These are phyloP conservation scores for Decapterus maruadsi DNA, from an alignment of 2,797 vertebrate species.

Conservation along the genomic window DNA sequence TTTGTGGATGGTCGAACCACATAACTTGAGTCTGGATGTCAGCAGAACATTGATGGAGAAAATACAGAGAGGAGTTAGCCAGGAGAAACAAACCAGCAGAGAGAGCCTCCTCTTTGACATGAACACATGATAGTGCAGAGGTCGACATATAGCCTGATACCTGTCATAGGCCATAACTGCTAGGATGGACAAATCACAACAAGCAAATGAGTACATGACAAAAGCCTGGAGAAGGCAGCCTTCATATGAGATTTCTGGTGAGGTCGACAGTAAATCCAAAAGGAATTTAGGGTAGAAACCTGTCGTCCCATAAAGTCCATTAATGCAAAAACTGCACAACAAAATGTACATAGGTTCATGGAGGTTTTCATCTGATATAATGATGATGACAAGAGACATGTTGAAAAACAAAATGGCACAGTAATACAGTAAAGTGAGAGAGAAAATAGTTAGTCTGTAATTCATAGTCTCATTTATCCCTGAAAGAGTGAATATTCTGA, in stretches of 20 bases:
- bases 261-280: slow-evolving; percentile 33
- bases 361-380: slow-evolving; percentile 54
- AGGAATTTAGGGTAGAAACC: slow-evolving; percentile 74
- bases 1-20: slow-evolving; percentile 35
- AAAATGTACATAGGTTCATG: slow-evolving; percentile 77
- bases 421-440: slow-evolving; percentile 54
- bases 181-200: slow-evolving; percentile 57
- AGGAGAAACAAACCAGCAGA: slow-evolving; percentile 57
- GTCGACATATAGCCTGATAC: slow-evolving; percentile 71
- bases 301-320: slow-evolving; percentile 55
- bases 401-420: slow-evolving; percentile 53
- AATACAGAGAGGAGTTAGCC: slow-evolving; percentile 42
- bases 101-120: slow-evolving; percentile 56
- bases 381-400: slow-evolving; percentile 37
- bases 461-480: slow-evolving; percentile 66
- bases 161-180: slow-evolving; percentile 73
- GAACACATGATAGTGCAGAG: slow-evolving; percentile 56
- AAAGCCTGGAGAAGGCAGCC: slow-evolving; percentile 62
- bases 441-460: slow-evolving; percentile 44
- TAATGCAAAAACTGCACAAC: slow-evolving; percentile 59
- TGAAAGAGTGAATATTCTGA: slow-evolving; percentile 52
- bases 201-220: slow-evolving; percentile 62
- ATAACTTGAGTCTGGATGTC: slow-evolving; percentile 35
- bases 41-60: background rate
- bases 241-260: slow-evolving; percentile 52